A percentile compares a stretch with the other conserved stretches of the same genome.
These are phyloP conservation scores for Neoseiulus cucumeris DNA, from an alignment of 1,140 invertebrate genomes.

Conservation along the genomic window DNA sequence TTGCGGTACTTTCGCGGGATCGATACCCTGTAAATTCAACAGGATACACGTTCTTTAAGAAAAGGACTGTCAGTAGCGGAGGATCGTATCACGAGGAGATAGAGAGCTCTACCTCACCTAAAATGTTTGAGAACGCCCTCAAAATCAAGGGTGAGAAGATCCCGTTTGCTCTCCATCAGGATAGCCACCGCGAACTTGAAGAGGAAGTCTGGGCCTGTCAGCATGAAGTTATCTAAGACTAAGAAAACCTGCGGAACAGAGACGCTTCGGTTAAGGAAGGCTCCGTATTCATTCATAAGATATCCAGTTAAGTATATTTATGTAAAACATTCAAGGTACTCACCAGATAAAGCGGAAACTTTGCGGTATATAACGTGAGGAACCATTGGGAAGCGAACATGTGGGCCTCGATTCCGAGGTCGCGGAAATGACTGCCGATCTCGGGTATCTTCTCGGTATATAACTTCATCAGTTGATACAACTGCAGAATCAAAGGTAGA, in stretches of 20 bases:
- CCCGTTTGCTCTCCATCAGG: conserved; percentile 64
- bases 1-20: conserved; percentile 86
- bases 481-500: no score
- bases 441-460: conserved; percentile 59
- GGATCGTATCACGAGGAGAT: no score
- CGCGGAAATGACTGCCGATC: conserved; percentile 68
- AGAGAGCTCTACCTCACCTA: no score
- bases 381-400: conserved; percentile 99
- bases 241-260: not conserved
- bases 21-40: conserved; percentile 43
- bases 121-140: conserved; percentile 81
- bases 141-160: conserved; percentile 84
- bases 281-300: not conserved
- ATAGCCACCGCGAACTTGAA: conserved; percentile 89
- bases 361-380: conserved; percentile 89
- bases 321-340: not conserved
- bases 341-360: conserved; percentile 84
- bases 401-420: conserved; percentile 70
- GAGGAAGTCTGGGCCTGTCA: conserved; percentile 67
- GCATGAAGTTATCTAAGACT: conserved; percentile 15
- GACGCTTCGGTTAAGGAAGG: not conserved
- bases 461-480: conserved; percentile 14
- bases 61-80: no score
- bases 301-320: not conserved
- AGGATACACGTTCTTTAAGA: no score